Percentiles rank a stretch among this genome's conserved stretches.
These are phyloP conservation scores for Cacoxenus indagator DNA, from an alignment of 2,888 invertebrate species.

Conservation along the genomic window DNA sequence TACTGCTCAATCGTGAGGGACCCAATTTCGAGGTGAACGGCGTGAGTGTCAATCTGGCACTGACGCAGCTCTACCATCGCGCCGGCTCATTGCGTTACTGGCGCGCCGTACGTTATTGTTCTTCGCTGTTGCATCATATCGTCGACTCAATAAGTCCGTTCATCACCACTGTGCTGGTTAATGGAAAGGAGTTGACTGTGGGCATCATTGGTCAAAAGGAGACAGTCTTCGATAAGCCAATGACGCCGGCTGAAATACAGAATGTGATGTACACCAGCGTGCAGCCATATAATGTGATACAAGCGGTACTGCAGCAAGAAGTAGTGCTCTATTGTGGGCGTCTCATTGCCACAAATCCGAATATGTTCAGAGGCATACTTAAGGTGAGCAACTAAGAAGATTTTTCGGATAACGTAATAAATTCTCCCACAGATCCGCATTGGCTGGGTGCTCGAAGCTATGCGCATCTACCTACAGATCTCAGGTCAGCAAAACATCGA, in stretches of 20 bases:
- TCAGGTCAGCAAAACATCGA: slow-evolving; percentile 73
- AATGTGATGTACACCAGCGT: slow-evolving; percentile 91
- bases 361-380: slow-evolving; percentile 95
- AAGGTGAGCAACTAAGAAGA: slow-evolving; percentile 73
- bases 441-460: slow-evolving; percentile 93
- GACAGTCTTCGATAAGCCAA: slow-evolving; percentile 96
- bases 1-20: slow-evolving; percentile 86
- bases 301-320: slow-evolving; percentile 77
- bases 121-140: slow-evolving; percentile 91
- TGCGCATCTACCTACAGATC: slow-evolving; percentile 82
- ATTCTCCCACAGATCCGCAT: slow-evolving; percentile 73
- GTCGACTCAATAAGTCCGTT: slow-evolving; percentile 99
- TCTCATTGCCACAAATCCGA: slow-evolving; percentile 91
- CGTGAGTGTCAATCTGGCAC: slow-evolving; percentile 76
- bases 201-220: slow-evolving; percentile 96
- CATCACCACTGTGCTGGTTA: slow-evolving; percentile 96
- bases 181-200: slow-evolving; percentile 95
- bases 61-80: slow-evolving; percentile 82
- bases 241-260: slow-evolving; percentile 96
- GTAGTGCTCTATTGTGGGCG: slow-evolving; percentile 94
- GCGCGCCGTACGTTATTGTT: slow-evolving; percentile 95
- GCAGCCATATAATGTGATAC: slow-evolving; percentile 91
- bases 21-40: slow-evolving; percentile 81
- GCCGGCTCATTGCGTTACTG: slow-evolving; percentile 91
- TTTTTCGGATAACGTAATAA: not conserved